phyloP scores from a whole-genome alignment of 2,888 invertebrate species.

The Lagria hirta region DNA sequence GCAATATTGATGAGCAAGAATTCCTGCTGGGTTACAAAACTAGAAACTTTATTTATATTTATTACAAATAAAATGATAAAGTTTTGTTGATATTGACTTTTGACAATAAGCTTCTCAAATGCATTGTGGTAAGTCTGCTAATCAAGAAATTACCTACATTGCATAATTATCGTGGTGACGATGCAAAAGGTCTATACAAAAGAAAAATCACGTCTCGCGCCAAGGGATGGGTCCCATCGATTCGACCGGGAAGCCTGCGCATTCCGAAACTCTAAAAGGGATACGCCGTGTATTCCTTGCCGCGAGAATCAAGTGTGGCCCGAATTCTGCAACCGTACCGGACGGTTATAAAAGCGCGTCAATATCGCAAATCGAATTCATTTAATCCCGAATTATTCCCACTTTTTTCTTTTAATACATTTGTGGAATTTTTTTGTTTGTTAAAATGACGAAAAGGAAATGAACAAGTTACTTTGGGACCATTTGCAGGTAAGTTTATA shows the following conservation, averaged over 20 bases:
- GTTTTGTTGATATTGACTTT: no score
- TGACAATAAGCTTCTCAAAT: no score
- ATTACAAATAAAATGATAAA: no score
- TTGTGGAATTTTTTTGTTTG: slow-evolving; percentile 1
- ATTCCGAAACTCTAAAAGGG: slow-evolving; percentile 38
- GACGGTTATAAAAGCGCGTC: slow-evolving; percentile 12
- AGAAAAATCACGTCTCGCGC: slow-evolving; percentile 37
- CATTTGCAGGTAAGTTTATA: slow-evolving; percentile 16
- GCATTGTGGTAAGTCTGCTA: no score
- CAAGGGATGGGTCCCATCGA: slow-evolving; percentile 53
- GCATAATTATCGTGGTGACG: slow-evolving; percentile 7
- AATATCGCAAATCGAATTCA: slow-evolving; percentile 13
- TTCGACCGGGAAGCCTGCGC: slow-evolving; percentile 49
- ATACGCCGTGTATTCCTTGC: slow-evolving; percentile 42
- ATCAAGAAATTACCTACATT: no score
- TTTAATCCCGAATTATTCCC: no score
- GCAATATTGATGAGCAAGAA: no score
- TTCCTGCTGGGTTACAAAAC: no score
- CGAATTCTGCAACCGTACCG: slow-evolving; percentile 27
- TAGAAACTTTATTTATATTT: no score
- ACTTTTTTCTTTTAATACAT: no score
- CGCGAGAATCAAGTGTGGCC: slow-evolving; percentile 45
- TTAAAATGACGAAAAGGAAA: slow-evolving; percentile 14
- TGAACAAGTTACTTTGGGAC: slow-evolving; percentile 16
- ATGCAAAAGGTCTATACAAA: slow-evolving; percentile 28